Evolutionary conservation across 2,113 vertebrate genomes (phyloP).

Genomic region (Dolichotis patagonum): DNA sequence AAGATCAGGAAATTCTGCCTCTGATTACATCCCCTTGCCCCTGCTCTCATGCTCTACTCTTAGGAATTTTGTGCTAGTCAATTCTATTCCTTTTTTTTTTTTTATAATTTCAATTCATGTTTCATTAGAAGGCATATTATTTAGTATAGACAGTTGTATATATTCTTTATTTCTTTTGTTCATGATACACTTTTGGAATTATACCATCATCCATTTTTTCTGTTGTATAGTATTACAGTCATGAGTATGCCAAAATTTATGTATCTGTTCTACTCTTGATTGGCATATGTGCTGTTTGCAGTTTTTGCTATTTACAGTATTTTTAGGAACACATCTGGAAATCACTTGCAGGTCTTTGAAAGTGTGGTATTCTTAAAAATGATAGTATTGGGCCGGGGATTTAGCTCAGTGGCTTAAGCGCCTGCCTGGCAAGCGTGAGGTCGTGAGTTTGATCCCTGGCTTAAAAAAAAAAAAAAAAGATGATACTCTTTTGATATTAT

Average conservation of each 20-base stretch:
- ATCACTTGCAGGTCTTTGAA: slow-evolving; percentile 15
- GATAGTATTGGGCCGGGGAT: too few species aligned
- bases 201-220: not conserved
- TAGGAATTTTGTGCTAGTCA: not conserved
- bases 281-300: not conserved
- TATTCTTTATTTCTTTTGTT: slow-evolving; percentile 19
- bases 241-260: not conserved
- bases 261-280: not conserved
- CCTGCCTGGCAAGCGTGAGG: too few species aligned
- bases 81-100: not conserved
- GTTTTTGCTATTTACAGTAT: not conserved
- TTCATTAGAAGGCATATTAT: not conserved
- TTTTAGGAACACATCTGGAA: not conserved
- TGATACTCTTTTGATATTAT: not conserved
- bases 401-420: too few species aligned
- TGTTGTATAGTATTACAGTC: not conserved
- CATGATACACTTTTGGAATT: not conserved
- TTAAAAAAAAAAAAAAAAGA: too few species aligned
- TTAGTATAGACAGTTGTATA: not conserved
- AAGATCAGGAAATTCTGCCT: not conserved
- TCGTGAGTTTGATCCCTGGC: too few species aligned
- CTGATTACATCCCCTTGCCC: not conserved
- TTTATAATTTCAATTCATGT: not conserved
- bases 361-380: not conserved
- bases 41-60: not conserved